Percentiles rank a stretch among this genome's conserved stretches.
Evolutionary conservation across 2,888 invertebrate genomes (phyloP).

Genomic region (Drosophila birchii): DNA sequence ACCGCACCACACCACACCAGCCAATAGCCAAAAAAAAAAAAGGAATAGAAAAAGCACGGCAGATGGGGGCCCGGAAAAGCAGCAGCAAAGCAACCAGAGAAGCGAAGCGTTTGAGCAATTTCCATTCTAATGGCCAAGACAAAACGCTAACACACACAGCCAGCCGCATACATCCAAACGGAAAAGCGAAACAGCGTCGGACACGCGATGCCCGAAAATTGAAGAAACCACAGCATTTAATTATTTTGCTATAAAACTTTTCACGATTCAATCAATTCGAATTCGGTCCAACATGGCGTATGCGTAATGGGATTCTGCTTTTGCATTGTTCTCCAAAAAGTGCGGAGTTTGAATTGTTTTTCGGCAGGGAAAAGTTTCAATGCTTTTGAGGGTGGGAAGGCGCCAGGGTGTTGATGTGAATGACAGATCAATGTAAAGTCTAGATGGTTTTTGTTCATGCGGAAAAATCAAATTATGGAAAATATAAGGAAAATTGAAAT

Average conservation of each 20-base stretch:
- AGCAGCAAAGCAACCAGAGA: conserved; percentile 26
- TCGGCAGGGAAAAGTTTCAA: background rate
- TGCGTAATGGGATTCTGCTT: conserved; percentile 50
- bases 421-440: conserved; percentile 38
- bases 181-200: conserved; percentile 24
- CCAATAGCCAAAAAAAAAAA: conserved; percentile 4
- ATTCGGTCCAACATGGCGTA: conserved; percentile 54
- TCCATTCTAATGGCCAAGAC: conserved; percentile 54
- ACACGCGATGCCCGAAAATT: conserved; percentile 62
- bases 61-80: conserved; percentile 18
- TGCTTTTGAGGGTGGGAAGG: background rate
- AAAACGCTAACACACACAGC: conserved; percentile 18
- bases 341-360: conserved; percentile 23
- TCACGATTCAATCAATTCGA: conserved; percentile 76
- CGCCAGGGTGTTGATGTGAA: conserved; percentile 16
- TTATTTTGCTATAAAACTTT: conserved; percentile 74
- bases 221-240: conserved; percentile 67
- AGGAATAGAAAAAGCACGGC: background rate
- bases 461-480: conserved; percentile 14
- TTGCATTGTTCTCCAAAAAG: conserved; percentile 18
- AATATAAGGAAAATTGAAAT: background rate
- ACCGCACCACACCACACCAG: conserved; percentile 29
- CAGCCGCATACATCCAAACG: background rate
- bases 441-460: conserved; percentile 21
- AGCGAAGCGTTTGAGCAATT: conserved; percentile 42